Conservation (phyloP, 1,140 invertebrate species). For the Sipha flava region DNA sequence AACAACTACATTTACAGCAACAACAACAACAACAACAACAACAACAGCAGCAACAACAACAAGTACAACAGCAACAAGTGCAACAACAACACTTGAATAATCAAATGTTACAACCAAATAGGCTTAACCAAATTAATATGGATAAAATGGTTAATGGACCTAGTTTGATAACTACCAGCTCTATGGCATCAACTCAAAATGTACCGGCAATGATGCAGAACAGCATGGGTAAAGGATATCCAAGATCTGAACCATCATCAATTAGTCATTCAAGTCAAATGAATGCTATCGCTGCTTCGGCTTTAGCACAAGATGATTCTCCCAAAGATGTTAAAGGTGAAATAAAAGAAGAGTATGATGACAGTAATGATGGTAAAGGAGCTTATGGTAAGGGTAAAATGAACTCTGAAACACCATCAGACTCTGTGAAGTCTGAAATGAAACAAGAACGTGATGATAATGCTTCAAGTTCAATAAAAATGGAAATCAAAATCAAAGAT, state of each 20-base stretch:
- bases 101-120: slow-evolving; percentile 24
- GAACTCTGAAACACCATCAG: slow-evolving; percentile 6
- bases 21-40: slow-evolving; percentile 41
- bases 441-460: slow-evolving; percentile 16
- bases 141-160: slow-evolving; percentile 22
- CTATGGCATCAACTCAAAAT: neutral
- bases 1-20: slow-evolving; percentile 27
- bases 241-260: slow-evolving; percentile 13
- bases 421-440: neutral
- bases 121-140: slow-evolving; percentile 9
- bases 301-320: slow-evolving; percentile 27
- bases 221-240: slow-evolving; percentile 21
- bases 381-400: slow-evolving; percentile 29
- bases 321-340: slow-evolving; percentile 19
- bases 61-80: slow-evolving; percentile 51
- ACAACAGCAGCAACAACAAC: slow-evolving; percentile 34
- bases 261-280: slow-evolving; percentile 21
- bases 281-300: slow-evolving; percentile 30
- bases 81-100: slow-evolving; percentile 38
- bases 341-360: slow-evolving; percentile 23
- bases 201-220: slow-evolving; percentile 9
- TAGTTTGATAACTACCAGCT: neutral
- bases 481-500: slow-evolving; percentile 24
- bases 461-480: neutral
- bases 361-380: slow-evolving; percentile 29